Base-by-base conservation (phyloP, 2,113 vertebrate genomes). In the Paramisgurnus dabryanus region DNA sequence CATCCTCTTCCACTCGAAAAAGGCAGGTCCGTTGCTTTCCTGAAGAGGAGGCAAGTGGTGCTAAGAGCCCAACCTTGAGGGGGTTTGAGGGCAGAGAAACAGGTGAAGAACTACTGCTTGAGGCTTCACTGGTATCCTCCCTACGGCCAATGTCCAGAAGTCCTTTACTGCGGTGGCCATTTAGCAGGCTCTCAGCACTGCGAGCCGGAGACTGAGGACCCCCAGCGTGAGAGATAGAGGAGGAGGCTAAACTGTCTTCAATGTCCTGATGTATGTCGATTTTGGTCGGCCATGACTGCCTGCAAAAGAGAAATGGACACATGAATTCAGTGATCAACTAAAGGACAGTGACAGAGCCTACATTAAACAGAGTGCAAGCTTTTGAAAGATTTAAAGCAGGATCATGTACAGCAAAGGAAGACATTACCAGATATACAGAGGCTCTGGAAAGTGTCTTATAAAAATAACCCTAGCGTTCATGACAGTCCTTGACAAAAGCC, bases 271-370 rank as follows among this genome's bases (percentile, higher is more conserved):
- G 96, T 45, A 99, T 96, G 40, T 98, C 96, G 0, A 95, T 93
- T 86, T 96, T 96, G 49, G 96, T 97, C 0, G 97, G 98, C 98
- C 98, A 99, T 0, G 98, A 99, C 61, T 99, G 98, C 91, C 98
- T 99, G 83, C 0, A 58, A 6, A 10, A 79, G 6, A 41, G 34
- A 63, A 47, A 78, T 5, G 8, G 4, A 63, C 27, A 58, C 47
- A 13, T 40, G 11, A 11, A 6, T 22, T 75, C 34, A 39, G 34
- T 53, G 39, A 55, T 11, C 8, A 53, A 76, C 22, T 55, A 27
- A 22, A 15, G 15, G 41, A 58, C 7, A 7, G 8, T 57, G 55
- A 10, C 27, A 49, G 49, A 43, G 50, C 27, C 6, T 63, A 5
- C 40, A 6, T 47, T 45, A 76, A 53, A 3, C 15, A 22, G 34